These are phyloP conservation scores for Crotalus horridus DNA, from an alignment of 2,113 vertebrate genomes.

Conservation along the genomic window DNA sequence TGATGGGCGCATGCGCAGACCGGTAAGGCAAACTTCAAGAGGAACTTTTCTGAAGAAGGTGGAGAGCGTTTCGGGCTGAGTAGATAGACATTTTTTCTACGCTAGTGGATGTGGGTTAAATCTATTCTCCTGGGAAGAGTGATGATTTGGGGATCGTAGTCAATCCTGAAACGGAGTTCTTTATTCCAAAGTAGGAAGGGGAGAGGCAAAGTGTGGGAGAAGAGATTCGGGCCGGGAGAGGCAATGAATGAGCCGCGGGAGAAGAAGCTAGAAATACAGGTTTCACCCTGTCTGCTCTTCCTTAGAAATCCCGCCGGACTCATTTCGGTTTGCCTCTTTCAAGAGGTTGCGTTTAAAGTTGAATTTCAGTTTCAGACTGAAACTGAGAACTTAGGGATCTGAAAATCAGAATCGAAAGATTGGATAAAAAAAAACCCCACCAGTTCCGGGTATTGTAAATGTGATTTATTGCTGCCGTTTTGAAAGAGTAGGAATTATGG, in stretches of 20 bases:
- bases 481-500: neutral
- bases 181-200: neutral
- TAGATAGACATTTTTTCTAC: neutral
- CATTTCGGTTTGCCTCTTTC: neutral
- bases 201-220: neutral
- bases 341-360: neutral
- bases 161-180: neutral
- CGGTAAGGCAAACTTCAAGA: neutral
- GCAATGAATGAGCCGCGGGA: neutral
- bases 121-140: neutral
- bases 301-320: neutral
- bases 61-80: neutral
- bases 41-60: neutral
- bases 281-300: neutral
- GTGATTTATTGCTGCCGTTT: neutral
- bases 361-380: neutral
- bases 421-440: neutral
- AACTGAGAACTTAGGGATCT: neutral
- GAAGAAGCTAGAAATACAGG: neutral
- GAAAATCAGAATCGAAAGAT: neutral
- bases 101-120: neutral
- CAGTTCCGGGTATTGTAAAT: neutral
- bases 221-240: neutral
- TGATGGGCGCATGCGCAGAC: neutral
- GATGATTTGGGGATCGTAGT: neutral